Conservation (phyloP, 2,888 invertebrate species). For the Drosophila quasianomalipes region DNA sequence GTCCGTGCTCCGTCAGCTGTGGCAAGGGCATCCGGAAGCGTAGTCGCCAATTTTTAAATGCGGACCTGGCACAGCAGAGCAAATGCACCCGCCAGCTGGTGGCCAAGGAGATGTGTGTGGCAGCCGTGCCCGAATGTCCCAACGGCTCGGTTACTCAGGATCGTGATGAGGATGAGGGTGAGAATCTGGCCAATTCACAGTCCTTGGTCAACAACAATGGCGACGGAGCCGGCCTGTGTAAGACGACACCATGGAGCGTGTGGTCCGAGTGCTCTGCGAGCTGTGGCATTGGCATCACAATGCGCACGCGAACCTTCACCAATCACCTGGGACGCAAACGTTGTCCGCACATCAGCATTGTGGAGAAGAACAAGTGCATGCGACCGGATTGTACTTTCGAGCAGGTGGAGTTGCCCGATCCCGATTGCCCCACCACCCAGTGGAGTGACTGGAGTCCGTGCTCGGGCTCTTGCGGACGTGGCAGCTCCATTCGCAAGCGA, state of each 20-base stretch:
- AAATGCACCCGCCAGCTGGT: conserved; percentile 91
- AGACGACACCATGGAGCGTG: conserved; percentile 83
- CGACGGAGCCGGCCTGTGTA: conserved; percentile 84
- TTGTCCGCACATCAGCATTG: conserved; percentile 91
- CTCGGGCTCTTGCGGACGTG: conserved; percentile 93
- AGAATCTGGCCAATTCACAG: conserved; percentile 83
- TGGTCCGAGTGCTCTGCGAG: conserved; percentile 93
- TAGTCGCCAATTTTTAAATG: conserved; percentile 89
- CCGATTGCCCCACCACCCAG: conserved; percentile 91
- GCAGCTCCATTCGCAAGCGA: conserved; percentile 90
- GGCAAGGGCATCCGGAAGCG: conserved; percentile 94
- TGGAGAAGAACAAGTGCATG: conserved; percentile 92
- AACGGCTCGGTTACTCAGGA: conserved; percentile 87
- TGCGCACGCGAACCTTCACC: conserved; percentile 90
- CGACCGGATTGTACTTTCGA: conserved; percentile 88
- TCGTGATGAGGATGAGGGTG: conserved; percentile 85
- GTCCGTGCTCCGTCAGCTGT: conserved; percentile 93
- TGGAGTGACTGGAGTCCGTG: conserved; percentile 98
- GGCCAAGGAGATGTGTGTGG: conserved; percentile 96
- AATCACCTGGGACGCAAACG: conserved; percentile 92
- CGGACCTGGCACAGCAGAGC: conserved; percentile 90
- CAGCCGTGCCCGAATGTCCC: conserved; percentile 89
- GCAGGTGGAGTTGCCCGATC: conserved; percentile 86
- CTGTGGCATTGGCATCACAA: conserved; percentile 92
- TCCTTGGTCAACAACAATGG: conserved; percentile 82